Base-by-base conservation (phyloP, 2,888 invertebrate genomes). In the Serrognathus titanus region DNA sequence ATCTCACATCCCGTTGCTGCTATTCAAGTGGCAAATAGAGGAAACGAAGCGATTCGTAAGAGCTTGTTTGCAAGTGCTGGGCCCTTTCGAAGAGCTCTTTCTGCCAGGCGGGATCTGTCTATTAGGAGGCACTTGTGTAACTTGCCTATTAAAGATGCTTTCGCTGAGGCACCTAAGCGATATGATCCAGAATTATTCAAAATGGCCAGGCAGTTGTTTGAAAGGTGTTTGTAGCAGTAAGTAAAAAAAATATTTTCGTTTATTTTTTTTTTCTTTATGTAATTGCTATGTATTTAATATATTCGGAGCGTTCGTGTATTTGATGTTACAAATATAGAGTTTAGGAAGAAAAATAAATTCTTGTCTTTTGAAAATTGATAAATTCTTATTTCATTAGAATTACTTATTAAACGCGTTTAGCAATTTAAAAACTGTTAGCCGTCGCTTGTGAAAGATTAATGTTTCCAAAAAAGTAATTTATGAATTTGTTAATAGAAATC, bases 51-150 rank as follows among this genome's bases (percentile, higher is more conserved):
- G n/a, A 82, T 85, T 58, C 81, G 87, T 9, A 83, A 83, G 48
- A 80, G 79, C 47, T 69, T 90, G 2, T 82, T 92, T 62, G 83
- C 85, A 58, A 86, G 86, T 69, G 84, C 89, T 43, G 90, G 90
- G 12, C 86, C 87, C 43, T 87, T 85, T 67, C 86, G 90, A 31
- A 82, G 90, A 11, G 93, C 92, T 0, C 75, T 93, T 48, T 90
- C 90, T 64, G 92, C 93, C 6, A 81, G 92, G 12, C 82, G 88
- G 51, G 94, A 94, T 73, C 78, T 93, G 56, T 86, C 88, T 31
- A 82, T 93, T 58, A 80, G 88, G 7, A 78, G 88, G 36, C 86
- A 86, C 70, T 75, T 92, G 47, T 88, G 88, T 69, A 83, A 86
- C 64, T 75, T 89, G 65, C 88, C 89, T 0, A 79, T 85, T 1